A percentile compares a stretch with the other conserved stretches of the same genome.
These are phyloP conservation scores for Platalea minor DNA, from an alignment of 2,797 vertebrate species.

Conservation along the genomic window DNA sequence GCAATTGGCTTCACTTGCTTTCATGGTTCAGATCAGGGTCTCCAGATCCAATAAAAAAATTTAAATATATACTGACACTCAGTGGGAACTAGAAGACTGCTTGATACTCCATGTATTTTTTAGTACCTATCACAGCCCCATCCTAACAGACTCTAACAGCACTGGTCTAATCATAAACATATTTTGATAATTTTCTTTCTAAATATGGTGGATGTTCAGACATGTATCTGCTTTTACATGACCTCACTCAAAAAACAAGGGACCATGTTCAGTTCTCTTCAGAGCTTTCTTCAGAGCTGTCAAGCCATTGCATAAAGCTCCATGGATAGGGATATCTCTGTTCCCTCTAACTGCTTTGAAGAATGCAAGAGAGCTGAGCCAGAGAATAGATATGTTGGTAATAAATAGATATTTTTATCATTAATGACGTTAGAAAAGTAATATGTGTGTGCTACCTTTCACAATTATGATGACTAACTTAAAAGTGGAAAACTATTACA, in stretches of 20 bases:
- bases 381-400: not conserved
- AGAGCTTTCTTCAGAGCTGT: not conserved
- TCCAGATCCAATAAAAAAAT: not conserved
- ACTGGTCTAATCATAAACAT: not conserved
- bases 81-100: not conserved
- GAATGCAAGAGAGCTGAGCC: rapidly evolving
- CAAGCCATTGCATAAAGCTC: not conserved
- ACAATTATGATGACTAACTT: not conserved
- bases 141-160: not conserved
- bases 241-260: not conserved
- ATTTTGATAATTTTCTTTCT: not conserved
- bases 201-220: not conserved
- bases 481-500: not conserved
- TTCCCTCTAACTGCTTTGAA: not conserved
- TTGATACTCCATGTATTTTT: not conserved
- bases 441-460: not conserved
- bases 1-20: not conserved
- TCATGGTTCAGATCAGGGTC: not conserved
- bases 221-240: not conserved
- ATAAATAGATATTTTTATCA: not conserved
- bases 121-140: not conserved
- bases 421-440: not conserved
- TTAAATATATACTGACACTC: not conserved
- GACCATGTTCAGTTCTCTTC: not conserved
- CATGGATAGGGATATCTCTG: not conserved